Base-by-base conservation (phyloP, 2,797 vertebrate genomes). In the Centropyge bicolor region DNA sequence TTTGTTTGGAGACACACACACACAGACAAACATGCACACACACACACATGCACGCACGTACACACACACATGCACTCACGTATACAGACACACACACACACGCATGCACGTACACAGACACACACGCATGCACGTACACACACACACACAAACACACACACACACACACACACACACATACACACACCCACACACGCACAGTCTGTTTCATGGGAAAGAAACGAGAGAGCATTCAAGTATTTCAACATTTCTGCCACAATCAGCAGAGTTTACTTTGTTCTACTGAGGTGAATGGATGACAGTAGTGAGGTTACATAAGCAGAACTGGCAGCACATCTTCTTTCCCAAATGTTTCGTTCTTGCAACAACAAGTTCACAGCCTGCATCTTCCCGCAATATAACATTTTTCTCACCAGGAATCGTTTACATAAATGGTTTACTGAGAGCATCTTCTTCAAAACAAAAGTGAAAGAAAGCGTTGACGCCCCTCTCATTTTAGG, bases 201-300 rank as follows among this genome's bases (percentile, higher is more conserved):
- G 41, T 75, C 57, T 74, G 65, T 78, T 81, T 89, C 68, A 66
- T 43, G 59, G 54, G 64, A 70, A 62, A 83, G 36, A 82, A 74
- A 56, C 59, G 49, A 54, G 41, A 78, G 70, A 51, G 55, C 72
- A 69, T 91, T 78, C 72, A 86, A 90, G 76, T 85, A 80, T 90
- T 91, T 88, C 87, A 80, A 84, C 83, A 86, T 86, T 70, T 81
- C 83, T 83, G 83, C 66, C 60, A 31, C 54, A 73, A 63, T 84
- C 45, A 49, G n/a, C 20, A 16, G 71, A 77, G 90, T 87, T 85
- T 80, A 84, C 63, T 89, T 78, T 89, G 48, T 45, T 65, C 19
- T 67, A 10, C 22, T 13, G 82, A 87, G 84, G 70, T 83, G 78
- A 90, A 88, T 57, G 71, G 73, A 86, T 80, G 84, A 57, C 12